Conservation (phyloP, 2,888 invertebrate genomes). For the Tetragonisca angustula region DNA sequence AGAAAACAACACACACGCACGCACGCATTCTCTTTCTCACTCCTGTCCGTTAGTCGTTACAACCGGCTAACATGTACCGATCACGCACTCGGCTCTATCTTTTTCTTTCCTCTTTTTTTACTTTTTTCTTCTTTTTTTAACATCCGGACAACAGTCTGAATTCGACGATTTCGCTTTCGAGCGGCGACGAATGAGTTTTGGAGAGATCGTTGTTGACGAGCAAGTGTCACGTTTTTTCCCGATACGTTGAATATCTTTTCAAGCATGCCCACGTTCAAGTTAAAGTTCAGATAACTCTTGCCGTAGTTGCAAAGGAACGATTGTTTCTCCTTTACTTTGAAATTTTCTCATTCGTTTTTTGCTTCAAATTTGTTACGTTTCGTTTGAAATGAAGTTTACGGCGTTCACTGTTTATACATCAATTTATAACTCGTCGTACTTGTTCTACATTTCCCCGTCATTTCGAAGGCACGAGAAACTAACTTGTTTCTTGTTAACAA, state of each 20-base stretch:
- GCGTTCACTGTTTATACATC: too few species aligned
- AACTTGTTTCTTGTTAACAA: too few species aligned
- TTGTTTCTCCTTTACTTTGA: too few species aligned
- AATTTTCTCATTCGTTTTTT: too few species aligned
- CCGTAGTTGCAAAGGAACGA: too few species aligned
- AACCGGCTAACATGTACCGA: conserved; percentile 32
- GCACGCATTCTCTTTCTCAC: not conserved
- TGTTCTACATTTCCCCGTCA: too few species aligned
- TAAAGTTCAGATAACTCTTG: too few species aligned
- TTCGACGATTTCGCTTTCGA: conserved; percentile 38
- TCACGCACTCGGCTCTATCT: conserved; percentile 1
- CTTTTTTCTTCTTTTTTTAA: not conserved
- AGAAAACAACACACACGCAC: conserved; percentile 27
- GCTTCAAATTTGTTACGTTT: too few species aligned
- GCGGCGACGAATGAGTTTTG: conserved; percentile 32
- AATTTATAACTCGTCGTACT: too few species aligned
- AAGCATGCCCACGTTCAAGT: not conserved
- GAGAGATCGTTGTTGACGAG: conserved; percentile 23
- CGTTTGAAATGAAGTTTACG: too few species aligned
- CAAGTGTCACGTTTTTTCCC: not conserved
- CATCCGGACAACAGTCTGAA: conserved; percentile 13
- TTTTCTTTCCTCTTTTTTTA: not conserved
- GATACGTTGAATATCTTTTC: not conserved
- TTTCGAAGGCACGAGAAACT: too few species aligned
- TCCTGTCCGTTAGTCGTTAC: conserved; percentile 12